Percentiles rank a stretch among this genome's conserved stretches.
These are phyloP conservation scores for Trichoplusia ni DNA, from an alignment of 1,140 invertebrate genomes.

Conservation along the genomic window DNA sequence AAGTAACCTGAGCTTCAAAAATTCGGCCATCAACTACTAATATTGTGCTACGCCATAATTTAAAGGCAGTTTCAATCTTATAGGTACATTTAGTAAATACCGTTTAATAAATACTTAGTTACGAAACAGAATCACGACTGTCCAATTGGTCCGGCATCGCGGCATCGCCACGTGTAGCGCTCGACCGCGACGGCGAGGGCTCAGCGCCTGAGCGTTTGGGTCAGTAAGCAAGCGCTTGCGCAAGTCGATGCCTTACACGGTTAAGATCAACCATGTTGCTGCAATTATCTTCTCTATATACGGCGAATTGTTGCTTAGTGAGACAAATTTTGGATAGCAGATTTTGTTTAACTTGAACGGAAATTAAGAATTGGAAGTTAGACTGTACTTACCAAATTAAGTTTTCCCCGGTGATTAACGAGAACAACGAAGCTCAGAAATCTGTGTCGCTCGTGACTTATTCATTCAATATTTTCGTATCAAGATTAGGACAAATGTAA, in stretches of 20 bases:
- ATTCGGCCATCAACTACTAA: too few species aligned
- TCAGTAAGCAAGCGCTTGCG: slow-evolving; percentile 61
- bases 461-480: too few species aligned
- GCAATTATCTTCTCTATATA: not conserved
- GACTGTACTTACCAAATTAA: too few species aligned
- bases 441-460: too few species aligned
- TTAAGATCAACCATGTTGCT: slow-evolving; percentile 33
- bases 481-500: slow-evolving; percentile 6
- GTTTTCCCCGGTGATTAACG: too few species aligned
- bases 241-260: slow-evolving; percentile 42
- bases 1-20: too few species aligned
- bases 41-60: too few species aligned
- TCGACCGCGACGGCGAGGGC: slow-evolving; percentile 59
- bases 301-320: not conserved
- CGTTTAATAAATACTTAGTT: not conserved
- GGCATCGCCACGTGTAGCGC: slow-evolving; percentile 59
- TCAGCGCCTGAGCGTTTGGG: slow-evolving; percentile 45
- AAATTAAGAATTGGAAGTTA: too few species aligned
- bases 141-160: slow-evolving; percentile 5
- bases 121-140: slow-evolving; percentile 17
- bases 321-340: too few species aligned
- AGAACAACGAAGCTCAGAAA: too few species aligned
- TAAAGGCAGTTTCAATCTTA: too few species aligned
- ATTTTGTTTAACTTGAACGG: too few species aligned
- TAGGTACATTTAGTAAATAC: not conserved